Evolutionary conservation across 2,113 vertebrate genomes (phyloP).

Genomic region (Mohoua ochrocephala): DNA sequence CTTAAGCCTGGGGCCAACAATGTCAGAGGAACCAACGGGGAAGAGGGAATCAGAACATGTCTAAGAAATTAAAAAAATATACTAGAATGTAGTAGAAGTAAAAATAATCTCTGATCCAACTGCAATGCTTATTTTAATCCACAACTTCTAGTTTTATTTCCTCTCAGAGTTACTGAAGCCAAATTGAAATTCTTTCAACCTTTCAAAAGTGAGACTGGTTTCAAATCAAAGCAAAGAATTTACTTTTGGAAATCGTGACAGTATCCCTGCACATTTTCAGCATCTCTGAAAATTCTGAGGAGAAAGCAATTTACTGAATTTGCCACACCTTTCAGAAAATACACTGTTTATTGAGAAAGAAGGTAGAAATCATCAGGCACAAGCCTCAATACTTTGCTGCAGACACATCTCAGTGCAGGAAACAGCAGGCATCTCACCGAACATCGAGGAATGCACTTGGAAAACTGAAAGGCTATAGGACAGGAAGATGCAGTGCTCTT

Average conservation of each 20-base stretch:
- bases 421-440: background rate
- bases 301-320: background rate
- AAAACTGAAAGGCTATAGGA: background rate
- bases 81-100: background rate
- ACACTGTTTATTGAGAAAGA: background rate
- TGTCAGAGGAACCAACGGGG: background rate
- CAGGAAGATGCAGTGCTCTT: background rate
- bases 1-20: background rate
- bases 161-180: background rate
- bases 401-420: background rate
- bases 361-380: background rate
- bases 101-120: background rate
- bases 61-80: background rate
- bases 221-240: background rate
- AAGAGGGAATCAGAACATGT: background rate
- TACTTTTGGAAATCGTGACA: background rate
- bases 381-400: background rate
- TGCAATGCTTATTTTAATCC: background rate
- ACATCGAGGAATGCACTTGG: background rate
- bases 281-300: background rate
- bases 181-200: background rate
- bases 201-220: background rate
- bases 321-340: background rate
- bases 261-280: background rate
- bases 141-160: background rate